These are phyloP conservation scores for Ricordea florida DNA, from an alignment of 92 coral and sea anemone species.

Conservation along the genomic window DNA sequence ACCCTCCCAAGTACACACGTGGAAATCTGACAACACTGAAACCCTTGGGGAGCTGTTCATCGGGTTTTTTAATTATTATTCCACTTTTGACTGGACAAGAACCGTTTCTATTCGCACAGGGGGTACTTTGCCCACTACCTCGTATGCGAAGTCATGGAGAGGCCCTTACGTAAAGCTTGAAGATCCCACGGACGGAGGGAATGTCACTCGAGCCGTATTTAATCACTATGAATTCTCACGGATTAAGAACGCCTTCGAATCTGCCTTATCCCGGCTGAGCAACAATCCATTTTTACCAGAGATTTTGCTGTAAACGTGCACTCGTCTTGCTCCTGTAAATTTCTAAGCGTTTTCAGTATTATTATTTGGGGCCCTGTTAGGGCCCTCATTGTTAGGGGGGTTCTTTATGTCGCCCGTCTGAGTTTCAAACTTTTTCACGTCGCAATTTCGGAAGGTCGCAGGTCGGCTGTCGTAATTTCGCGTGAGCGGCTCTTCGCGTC, in stretches of 20 bases:
- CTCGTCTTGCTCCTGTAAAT: too few species aligned
- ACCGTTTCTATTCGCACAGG: constrained; percentile 56
- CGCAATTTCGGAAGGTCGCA: too few species aligned
- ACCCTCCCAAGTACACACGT: constrained; percentile 8
- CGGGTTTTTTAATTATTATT: constrained; percentile 79
- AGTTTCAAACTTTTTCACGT: too few species aligned
- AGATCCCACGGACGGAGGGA: constrained; percentile 57
- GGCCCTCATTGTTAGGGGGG: too few species aligned
- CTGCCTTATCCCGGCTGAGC: constrained; percentile 1
- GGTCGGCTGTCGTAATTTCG: too few species aligned
- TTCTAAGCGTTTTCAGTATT: too few species aligned
- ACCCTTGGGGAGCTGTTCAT: constrained; percentile 75
- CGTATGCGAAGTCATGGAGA: constrained; percentile 28
- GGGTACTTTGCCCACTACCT: not conserved
- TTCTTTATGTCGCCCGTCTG: too few species aligned
- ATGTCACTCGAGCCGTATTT: constrained; percentile 47
- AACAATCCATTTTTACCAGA: not conserved
- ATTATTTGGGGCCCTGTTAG: too few species aligned
- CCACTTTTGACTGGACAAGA: constrained; percentile 43
- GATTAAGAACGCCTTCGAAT: constrained; percentile 41
- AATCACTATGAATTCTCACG: constrained; percentile 35
- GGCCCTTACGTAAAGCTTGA: constrained; percentile 42
- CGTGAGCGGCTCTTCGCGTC: too few species aligned
- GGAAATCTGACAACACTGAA: constrained; percentile 53
- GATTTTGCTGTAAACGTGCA: too few species aligned